These are phyloP conservation scores for Myodes glareolus DNA, from an alignment of 2,113 vertebrate species.

Conservation along the genomic window DNA sequence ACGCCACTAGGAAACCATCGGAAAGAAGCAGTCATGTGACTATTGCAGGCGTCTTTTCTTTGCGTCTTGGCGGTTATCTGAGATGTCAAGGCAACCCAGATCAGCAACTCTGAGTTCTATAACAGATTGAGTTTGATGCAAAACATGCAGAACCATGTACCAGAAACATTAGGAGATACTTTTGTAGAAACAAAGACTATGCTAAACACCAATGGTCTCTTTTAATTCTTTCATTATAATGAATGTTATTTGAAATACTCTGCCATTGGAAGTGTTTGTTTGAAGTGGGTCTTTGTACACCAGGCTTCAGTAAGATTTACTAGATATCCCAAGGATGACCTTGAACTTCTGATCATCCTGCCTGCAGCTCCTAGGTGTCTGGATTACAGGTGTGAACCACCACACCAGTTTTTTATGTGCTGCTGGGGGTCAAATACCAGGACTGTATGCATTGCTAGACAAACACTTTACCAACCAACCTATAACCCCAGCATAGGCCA, in stretches of 20 bases:
- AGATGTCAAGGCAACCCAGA: background rate
- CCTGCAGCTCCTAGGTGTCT: background rate
- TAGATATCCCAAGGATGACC: background rate
- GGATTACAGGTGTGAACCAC: background rate
- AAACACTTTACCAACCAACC: background rate
- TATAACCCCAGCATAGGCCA: background rate
- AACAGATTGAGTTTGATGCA: background rate
- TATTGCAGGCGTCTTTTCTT: background rate
- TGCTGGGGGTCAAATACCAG: background rate
- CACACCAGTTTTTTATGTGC: background rate
- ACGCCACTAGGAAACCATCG: conserved; percentile 88
- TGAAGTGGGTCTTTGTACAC: background rate
- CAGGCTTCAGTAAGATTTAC: background rate
- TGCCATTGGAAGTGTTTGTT: background rate
- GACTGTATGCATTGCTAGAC: background rate
- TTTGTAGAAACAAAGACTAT: background rate
- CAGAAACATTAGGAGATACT: background rate
- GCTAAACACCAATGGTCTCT: background rate
- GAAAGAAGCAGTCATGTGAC: background rate
- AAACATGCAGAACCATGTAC: background rate
- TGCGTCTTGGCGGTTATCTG: background rate
- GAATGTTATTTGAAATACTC: background rate
- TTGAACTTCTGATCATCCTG: background rate
- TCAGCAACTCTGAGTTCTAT: background rate
- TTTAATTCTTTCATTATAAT: background rate